Evolutionary conservation across 2,888 invertebrate species (phyloP).

Genomic region (Pristionchus fissidentatus): DNA sequence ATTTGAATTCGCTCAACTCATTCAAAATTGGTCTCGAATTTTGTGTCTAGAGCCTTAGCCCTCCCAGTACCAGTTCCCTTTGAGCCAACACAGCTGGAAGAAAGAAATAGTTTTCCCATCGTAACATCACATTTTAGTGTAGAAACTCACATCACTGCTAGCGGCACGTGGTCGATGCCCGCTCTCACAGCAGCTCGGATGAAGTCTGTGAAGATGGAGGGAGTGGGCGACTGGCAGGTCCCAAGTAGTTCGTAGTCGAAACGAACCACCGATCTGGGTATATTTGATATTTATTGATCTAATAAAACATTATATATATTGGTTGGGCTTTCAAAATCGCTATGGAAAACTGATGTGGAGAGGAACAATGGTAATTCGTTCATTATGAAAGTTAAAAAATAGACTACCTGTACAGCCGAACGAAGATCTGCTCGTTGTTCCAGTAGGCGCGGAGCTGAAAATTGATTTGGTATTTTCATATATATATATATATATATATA

Average conservation of each 20-base stretch:
- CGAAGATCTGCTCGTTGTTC: slow-evolving; percentile 64
- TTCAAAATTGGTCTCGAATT: no score
- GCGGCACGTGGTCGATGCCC: slow-evolving; percentile 32
- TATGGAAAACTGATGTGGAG: no score
- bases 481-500: background rate
- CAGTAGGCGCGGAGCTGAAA: slow-evolving; percentile 59
- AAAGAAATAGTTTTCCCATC: no score
- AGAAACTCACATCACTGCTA: slow-evolving; percentile 11
- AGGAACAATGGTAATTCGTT: background rate
- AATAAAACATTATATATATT: background rate
- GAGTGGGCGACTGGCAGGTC: background rate
- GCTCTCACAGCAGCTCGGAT: slow-evolving; percentile 15
- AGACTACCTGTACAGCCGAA: slow-evolving; percentile 49
- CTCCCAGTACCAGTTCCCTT: no score
- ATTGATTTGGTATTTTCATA: background rate
- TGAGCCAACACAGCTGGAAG: no score
- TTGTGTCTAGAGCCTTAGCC: no score
- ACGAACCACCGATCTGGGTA: slow-evolving; percentile 23
- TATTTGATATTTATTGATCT: background rate
- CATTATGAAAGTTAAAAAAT: background rate
- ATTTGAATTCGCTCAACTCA: no score
- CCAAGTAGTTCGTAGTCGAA: slow-evolving; percentile 48
- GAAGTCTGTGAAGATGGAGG: background rate
- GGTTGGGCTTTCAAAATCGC: no score
- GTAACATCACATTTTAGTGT: no score